Evolutionary conservation across 2,888 invertebrate genomes (phyloP), one percentile per base, ranked within the genome.

Genomic region (Aethes cnicana): DNA sequence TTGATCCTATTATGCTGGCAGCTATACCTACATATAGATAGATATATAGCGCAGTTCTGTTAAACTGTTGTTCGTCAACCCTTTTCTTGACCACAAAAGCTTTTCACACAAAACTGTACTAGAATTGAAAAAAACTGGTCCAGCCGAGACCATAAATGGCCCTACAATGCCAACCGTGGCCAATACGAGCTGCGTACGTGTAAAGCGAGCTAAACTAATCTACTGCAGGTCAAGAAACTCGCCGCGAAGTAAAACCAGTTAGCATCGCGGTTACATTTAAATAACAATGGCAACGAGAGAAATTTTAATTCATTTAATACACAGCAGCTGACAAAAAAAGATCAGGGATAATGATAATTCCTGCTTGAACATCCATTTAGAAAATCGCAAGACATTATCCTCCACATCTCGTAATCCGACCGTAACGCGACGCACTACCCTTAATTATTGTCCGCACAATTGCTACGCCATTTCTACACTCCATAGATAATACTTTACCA

Each of bases 361-460:
- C 59, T 56, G 56, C 60, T 52, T 36, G 64, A 63, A 72, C 68
- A 69, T 54, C 69, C 73, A 77, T 82, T 74, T 66, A 74, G 77
- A 70, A 72, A 78, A 83, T 83, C 78, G 76, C 76, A 72, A 76
- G 77, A 74, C 72, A 81, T 80, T 76, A 83, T 74, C 69, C 74
- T 69, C 64, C n/a, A n/a, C n/a, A 64, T 66, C 70, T 72, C 72
- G 68, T 83, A 71, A 77, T 64, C 69, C 61, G 60, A 63, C 67
- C 69, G 71, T 75, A 78, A 80, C 66, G 69, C 57, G 52, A 56
- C 62, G 62, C 71, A 73, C 72, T 72, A 72, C 74, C 78, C 74
- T 78, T 81, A 81, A 84, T 86, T 76, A 82, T 78, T 79, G 82
- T 84, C 84, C 81, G 72, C 80, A 80, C 82, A 82, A 86, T 85